Conservation (phyloP, 2,113 vertebrate genomes). For the Tupaia tana region DNA sequence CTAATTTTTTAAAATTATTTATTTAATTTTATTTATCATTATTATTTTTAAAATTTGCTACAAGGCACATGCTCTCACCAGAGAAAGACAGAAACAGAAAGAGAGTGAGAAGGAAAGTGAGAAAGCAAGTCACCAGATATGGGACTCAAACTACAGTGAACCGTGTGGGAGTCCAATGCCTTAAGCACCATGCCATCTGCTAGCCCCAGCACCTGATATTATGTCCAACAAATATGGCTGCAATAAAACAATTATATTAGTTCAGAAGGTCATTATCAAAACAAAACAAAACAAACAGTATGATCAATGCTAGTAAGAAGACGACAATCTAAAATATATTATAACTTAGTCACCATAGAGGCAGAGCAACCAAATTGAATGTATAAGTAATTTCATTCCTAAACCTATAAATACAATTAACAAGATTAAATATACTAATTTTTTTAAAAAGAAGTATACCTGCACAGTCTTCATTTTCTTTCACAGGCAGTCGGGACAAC, state of each 20-base stretch:
- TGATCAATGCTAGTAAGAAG: not conserved
- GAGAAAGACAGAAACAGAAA: too few species aligned
- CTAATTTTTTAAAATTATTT: too few species aligned
- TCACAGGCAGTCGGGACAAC: slow-evolving; percentile 78
- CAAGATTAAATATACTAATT: not conserved
- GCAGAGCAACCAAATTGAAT: not conserved
- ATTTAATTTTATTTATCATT: too few species aligned
- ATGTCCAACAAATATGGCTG: not conserved
- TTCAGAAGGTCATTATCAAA: not conserved
- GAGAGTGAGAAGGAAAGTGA: too few species aligned
- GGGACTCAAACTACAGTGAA: too few species aligned
- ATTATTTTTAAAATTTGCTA: too few species aligned
- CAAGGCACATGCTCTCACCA: too few species aligned
- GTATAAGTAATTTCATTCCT: not conserved
- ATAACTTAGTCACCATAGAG: not conserved
- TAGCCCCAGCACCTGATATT: not conserved
- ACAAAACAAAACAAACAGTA: not conserved
- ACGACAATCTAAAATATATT: not conserved
- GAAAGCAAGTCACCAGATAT: too few species aligned
- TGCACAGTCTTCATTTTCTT: slow-evolving; percentile 70
- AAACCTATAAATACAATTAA: not conserved
- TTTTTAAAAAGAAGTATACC: slow-evolving; percentile 80
- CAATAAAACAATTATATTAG: not conserved
- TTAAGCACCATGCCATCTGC: too few species aligned
- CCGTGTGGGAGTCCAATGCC: too few species aligned